Conservation (phyloP, 1,140 invertebrate species). For the Drosophila lacteicornis region DNA sequence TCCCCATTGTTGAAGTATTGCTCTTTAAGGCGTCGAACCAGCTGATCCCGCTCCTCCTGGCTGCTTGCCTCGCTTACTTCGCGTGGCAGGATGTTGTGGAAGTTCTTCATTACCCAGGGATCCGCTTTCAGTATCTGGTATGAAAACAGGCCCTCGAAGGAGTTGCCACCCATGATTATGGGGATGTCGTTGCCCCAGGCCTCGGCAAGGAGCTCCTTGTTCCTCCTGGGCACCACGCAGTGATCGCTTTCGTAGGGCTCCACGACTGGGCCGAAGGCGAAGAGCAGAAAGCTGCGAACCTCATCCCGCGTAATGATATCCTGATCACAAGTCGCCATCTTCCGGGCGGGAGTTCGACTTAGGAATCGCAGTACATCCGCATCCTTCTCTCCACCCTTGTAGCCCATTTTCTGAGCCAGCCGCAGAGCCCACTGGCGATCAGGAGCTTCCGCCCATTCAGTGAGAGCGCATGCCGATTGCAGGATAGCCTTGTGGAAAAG, state of each 20-base stretch:
- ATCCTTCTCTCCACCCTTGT: constrained; percentile 64
- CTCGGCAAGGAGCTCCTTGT: constrained; percentile 48
- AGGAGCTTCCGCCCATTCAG: constrained; percentile 76
- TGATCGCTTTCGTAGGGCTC: constrained; percentile 69
- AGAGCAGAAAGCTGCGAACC: constrained; percentile 40
- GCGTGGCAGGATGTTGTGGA: constrained; percentile 55
- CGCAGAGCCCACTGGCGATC: constrained; percentile 54
- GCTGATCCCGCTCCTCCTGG: constrained; percentile 43
- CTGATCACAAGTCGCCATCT: constrained; percentile 86
- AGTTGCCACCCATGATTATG: constrained; percentile 84
- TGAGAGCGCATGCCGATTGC: constrained; percentile 86
- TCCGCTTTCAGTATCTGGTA: constrained; percentile 44
- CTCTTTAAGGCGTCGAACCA: constrained; percentile 50
- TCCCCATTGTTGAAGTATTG: constrained; percentile 59
- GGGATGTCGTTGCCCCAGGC: constrained; percentile 84
- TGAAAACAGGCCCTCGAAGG: constrained; percentile 70
- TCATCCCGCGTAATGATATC: constrained; percentile 58
- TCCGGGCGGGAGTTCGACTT: constrained; percentile 67
- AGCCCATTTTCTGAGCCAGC: constrained; percentile 65
- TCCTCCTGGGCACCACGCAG: constrained; percentile 62
- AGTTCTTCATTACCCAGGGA: constrained; percentile 53
- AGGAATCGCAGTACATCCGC: constrained; percentile 62
- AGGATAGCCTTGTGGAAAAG: constrained; percentile 85
- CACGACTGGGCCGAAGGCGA: constrained; percentile 65
- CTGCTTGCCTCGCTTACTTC: constrained; percentile 59